Conservation (phyloP, 2,113 vertebrate species). For the Bufo gargarizans region DNA sequence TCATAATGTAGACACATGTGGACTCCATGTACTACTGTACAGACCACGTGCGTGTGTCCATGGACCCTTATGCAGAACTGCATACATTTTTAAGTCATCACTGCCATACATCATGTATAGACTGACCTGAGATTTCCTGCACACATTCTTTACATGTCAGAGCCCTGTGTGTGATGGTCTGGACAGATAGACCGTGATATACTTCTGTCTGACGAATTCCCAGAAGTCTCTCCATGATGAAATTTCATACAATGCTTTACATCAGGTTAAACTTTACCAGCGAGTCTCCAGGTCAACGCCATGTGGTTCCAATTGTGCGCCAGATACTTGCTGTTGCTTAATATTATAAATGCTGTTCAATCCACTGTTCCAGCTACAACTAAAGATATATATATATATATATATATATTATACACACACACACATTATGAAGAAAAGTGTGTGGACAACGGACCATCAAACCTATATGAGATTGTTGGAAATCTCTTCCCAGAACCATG, state of each 20-base stretch:
- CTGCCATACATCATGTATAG: not conserved
- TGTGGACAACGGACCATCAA: too few relatives aligned
- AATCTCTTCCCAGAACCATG: too few relatives aligned
- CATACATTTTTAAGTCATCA: too few relatives aligned
- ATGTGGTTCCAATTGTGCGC: not conserved
- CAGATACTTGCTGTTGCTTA: too few relatives aligned
- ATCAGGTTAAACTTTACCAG: not conserved
- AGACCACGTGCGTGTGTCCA: too few relatives aligned
- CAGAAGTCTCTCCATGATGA: not conserved
- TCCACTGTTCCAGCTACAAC: not conserved
- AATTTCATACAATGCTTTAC: not conserved
- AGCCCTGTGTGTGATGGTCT: not conserved
- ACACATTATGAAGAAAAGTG: too few relatives aligned
- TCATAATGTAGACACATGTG: too few relatives aligned
- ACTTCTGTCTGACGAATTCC: not conserved
- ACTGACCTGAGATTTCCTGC: not conserved
- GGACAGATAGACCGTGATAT: too few relatives aligned
- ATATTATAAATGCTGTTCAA: not conserved
- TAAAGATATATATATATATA: not conserved
- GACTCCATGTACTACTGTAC: too few relatives aligned
- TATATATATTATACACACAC: not conserved
- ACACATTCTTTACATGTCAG: slow-evolving; percentile 1
- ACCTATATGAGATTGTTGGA: too few relatives aligned
- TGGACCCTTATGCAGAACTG: too few relatives aligned
- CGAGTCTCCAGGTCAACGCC: not conserved